These are phyloP conservation scores for Heliconius eleuchia DNA, from an alignment of 1,140 invertebrate genomes.

Conservation along the genomic window DNA sequence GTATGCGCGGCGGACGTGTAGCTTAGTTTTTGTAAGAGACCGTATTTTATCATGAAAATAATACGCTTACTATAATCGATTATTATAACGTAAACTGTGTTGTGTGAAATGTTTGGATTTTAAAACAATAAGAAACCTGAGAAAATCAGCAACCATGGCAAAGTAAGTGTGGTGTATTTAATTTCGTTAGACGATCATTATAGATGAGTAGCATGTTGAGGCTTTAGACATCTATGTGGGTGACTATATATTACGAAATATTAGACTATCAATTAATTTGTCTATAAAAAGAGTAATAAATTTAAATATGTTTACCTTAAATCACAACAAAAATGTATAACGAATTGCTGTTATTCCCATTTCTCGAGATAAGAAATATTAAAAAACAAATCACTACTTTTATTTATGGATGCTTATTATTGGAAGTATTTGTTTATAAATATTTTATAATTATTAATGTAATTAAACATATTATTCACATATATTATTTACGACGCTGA, in stretches of 20 bases:
- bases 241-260: constrained; percentile 24
- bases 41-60: constrained; percentile 42
- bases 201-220: constrained; percentile 20
- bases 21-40: constrained; percentile 21
- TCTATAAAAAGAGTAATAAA: neutral
- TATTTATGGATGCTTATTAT: neutral
- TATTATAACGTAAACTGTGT: constrained; percentile 30
- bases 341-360: neutral
- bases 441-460: neutral
- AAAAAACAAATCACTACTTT: neutral
- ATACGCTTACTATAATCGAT: constrained; percentile 48
- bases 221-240: constrained; percentile 14
- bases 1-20: constrained; percentile 29
- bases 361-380: neutral
- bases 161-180: constrained; percentile 54
- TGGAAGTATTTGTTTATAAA: constrained; percentile 2
- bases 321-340: neutral
- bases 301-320: neutral
- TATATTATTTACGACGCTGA: neutral
- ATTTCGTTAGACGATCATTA: constrained; percentile 28
- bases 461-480: neutral
- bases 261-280: neutral
- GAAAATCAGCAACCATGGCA: constrained; percentile 53
- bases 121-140: neutral
- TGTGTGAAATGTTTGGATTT: constrained; percentile 43